Evolutionary conservation across 2,888 invertebrate genomes (phyloP), one percentile per base, ranked within the genome.

Genomic region (Ophion slaviceki): DNA sequence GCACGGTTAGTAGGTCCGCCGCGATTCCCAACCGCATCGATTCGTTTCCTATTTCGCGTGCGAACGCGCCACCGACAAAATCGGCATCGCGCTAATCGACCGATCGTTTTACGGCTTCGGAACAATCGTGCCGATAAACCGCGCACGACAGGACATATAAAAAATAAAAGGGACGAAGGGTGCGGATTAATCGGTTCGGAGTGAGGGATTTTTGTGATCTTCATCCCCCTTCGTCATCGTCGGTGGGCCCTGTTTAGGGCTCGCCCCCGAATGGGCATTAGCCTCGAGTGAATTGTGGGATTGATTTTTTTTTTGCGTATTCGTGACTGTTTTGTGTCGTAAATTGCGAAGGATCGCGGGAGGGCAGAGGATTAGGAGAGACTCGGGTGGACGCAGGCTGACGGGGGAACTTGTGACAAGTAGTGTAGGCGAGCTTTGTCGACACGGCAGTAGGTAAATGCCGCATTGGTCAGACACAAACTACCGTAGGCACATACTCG

Each of bases 1-100:
- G 91, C 90, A 90, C 91, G 92, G 92, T 93, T 92, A 93, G 92
- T 93, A 92, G 91, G 90, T 89, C 87, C 87, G 88, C 77, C 81
- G 59, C 45, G 72, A 40, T 59, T 75, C 81, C 76, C 68, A 72
- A 84, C 81, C 82, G 20, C 75, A 81, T 84, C 67, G 76, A 84
- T 82, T 84, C 7, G 57, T 62, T 64, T 40, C 10, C 68, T 67
- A 40, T 47, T 40, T 57, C 2, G 20, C 5, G 20, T 61, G 6
- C 8, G 24, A 8, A 3, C 24, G 20, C 53, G 20, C 24, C 4
- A 61, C 61, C 24, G n/a, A 20, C 5, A 47, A 53, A 53, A 53
- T 53, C 53, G 14, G 14, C 24, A 14, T 53, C 11, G 11, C 2
- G 20, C 24, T 20, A 61, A 57, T 57, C 53, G 11, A 53, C 53